Conservation (phyloP, 1,140 invertebrate species). For the Helicoverpa zea region DNA sequence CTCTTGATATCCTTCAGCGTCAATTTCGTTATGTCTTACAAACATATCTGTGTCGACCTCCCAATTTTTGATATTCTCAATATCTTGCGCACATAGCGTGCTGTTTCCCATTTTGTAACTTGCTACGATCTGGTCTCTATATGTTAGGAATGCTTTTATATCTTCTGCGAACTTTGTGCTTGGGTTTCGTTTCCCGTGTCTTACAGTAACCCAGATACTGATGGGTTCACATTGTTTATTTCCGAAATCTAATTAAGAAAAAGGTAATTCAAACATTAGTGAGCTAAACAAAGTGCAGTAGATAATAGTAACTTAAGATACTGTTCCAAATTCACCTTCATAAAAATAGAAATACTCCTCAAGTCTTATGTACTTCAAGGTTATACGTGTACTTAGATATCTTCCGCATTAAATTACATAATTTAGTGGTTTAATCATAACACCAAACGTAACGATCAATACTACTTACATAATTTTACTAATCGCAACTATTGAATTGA, state of each 20-base stretch:
- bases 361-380: too few species aligned
- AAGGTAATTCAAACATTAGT: not conserved
- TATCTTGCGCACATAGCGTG: slow-evolving; percentile 27
- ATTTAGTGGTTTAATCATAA: too few species aligned
- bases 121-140: not conserved
- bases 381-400: too few species aligned
- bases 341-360: too few species aligned
- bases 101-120: slow-evolving; percentile 33
- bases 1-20: slow-evolving; percentile 22
- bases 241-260: not conserved
- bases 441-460: too few species aligned
- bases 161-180: not conserved
- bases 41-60: not conserved
- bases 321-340: too few species aligned
- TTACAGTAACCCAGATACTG: slow-evolving; percentile 7
- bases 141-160: not conserved
- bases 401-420: too few species aligned
- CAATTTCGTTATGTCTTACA: not conserved
- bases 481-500: too few species aligned
- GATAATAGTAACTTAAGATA: too few species aligned
- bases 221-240: slow-evolving; percentile 10
- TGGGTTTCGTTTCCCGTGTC: slow-evolving; percentile 35
- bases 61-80: slow-evolving; percentile 36
- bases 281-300: too few species aligned
- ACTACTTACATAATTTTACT: too few species aligned